Conservation (phyloP, 2,797 vertebrate genomes). For the Cossypha dichroa region DNA sequence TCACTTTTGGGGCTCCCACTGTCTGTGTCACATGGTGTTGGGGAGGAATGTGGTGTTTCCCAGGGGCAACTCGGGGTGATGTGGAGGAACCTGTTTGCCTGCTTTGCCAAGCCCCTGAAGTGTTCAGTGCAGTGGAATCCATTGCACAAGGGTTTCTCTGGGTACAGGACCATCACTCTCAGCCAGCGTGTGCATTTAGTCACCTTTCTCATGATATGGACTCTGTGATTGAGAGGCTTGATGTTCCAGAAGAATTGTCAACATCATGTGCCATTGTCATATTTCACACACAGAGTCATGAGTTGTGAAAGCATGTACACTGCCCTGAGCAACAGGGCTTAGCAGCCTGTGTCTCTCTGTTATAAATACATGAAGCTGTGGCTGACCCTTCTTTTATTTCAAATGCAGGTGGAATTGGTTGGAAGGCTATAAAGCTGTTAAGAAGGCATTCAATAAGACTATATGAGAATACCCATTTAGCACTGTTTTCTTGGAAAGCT, state of each 20-base stretch:
- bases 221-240: background rate
- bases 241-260: background rate
- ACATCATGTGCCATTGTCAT: background rate
- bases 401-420: background rate
- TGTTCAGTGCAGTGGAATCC: background rate
- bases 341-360: background rate
- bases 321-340: background rate
- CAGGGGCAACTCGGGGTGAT: rapidly evolving
- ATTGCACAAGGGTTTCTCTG: background rate
- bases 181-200: background rate
- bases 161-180: background rate
- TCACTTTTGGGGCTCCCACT: background rate
- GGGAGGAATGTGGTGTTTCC: rapidly evolving
- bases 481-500: background rate
- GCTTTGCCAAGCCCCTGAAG: rapidly evolving
- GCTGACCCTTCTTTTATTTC: background rate
- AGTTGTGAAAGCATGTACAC: background rate
- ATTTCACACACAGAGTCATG: background rate
- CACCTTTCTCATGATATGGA: background rate
- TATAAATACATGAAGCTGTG: background rate
- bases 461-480: background rate
- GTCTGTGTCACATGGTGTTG: background rate
- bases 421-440: background rate
- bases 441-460: background rate
- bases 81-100: background rate